These are phyloP conservation scores for Pterocles gutturalis DNA, from an alignment of 2,113 vertebrate genomes.

Conservation along the genomic window DNA sequence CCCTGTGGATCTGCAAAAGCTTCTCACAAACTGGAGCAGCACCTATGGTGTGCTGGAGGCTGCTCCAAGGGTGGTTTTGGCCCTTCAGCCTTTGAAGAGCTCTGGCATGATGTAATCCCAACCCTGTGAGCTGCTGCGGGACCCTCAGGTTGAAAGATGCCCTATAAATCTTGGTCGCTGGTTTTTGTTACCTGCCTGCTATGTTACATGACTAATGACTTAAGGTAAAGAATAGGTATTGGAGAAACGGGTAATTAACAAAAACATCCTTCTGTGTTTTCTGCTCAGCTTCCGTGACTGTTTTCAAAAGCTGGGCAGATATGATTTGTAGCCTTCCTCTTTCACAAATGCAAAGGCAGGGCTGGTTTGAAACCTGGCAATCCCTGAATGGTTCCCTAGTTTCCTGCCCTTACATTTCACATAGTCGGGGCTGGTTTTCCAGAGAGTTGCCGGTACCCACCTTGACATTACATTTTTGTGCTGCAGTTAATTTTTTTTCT, in stretches of 20 bases:
- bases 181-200: slow-evolving; percentile 50
- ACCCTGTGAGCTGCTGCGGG: background rate
- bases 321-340: slow-evolving; percentile 44
- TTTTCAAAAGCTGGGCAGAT: slow-evolving; percentile 20
- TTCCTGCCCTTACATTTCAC: background rate
- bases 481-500: background rate
- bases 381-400: background rate
- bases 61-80: background rate
- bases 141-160: slow-evolving; percentile 33
- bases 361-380: slow-evolving; percentile 9
- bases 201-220: slow-evolving; percentile 49
- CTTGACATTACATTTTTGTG: slow-evolving; percentile 23
- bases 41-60: background rate
- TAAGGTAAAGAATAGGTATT: slow-evolving; percentile 52
- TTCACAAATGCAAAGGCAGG: background rate
- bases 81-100: slow-evolving; percentile 37
- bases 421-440: background rate
- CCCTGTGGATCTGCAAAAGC: background rate
- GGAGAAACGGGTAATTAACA: slow-evolving; percentile 55
- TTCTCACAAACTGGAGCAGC: background rate
- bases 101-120: slow-evolving; percentile 54
- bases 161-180: slow-evolving; percentile 7
- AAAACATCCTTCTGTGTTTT: slow-evolving; percentile 64
- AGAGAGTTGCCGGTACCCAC: background rate
- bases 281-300: slow-evolving; percentile 61